phyloP scores from a whole-genome alignment of 2,113 vertebrate genomes.

The Gymnorhina tibicen region DNA sequence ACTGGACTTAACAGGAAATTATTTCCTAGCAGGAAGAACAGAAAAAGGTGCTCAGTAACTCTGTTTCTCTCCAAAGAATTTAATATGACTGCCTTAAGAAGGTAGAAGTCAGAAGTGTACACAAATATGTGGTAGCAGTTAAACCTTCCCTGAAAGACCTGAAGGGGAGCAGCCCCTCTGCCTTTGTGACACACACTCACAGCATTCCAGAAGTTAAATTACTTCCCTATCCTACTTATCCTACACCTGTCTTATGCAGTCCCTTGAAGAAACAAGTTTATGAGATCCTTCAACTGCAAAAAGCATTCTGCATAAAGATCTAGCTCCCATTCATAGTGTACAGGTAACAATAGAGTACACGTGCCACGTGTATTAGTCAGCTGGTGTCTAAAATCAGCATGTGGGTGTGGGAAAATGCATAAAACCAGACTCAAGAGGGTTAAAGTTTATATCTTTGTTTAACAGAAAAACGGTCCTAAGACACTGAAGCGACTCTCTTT shows the following conservation, averaged over 20 bases:
- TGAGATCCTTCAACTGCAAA: neutral
- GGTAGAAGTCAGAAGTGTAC: neutral
- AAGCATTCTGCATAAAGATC: neutral
- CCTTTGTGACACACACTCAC: neutral
- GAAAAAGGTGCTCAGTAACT: neutral
- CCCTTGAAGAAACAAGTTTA: neutral
- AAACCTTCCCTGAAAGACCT: neutral
- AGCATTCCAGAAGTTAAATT: neutral
- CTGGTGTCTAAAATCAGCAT: neutral
- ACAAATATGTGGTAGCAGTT: neutral
- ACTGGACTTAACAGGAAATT: neutral
- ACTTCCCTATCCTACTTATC: neutral
- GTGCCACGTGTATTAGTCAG: neutral
- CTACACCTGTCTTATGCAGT: neutral
- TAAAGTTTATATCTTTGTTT: neutral
- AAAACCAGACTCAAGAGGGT: neutral
- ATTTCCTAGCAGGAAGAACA: neutral
- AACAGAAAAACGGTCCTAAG: neutral
- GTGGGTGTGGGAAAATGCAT: neutral
- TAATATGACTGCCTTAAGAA: neutral
- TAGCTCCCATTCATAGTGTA: neutral
- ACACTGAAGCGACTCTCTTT: neutral
- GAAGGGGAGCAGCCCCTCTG: neutral
- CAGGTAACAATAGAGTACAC: neutral
- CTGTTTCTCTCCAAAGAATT: neutral